phyloP scores from a whole-genome alignment of 2,888 invertebrate genomes.

The Quadroppia sp. region DNA sequence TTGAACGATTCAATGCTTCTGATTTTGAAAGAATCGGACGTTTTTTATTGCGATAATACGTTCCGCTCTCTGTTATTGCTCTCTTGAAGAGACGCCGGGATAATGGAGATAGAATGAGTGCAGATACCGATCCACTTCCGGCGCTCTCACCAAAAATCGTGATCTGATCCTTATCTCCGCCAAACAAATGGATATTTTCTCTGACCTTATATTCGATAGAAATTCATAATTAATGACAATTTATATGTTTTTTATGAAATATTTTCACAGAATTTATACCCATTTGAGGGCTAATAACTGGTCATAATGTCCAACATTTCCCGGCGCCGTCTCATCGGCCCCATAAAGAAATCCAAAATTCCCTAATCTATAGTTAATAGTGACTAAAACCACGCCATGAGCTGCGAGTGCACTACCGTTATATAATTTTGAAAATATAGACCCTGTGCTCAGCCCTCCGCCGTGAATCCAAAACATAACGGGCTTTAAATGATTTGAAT shows the following conservation, averaged over 20 bases:
- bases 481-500: slow-evolving; percentile 39
- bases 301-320: neutral
- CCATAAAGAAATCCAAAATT: neutral
- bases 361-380: neutral
- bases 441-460: neutral
- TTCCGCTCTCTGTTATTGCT: neutral
- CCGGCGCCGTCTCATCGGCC: neutral
- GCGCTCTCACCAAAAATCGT: no score
- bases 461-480: slow-evolving; percentile 45
- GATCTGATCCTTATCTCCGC: no score
- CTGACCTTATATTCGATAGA: no score
- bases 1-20: neutral
- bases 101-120: no score
- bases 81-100: slow-evolving; percentile 8
- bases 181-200: no score
- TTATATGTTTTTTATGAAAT: no score
- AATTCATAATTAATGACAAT: no score
- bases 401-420: neutral
- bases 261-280: neutral
- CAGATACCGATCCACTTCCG: no score
- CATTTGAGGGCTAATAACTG: neutral
- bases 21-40: neutral
- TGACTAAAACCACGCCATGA: slow-evolving; percentile 9
- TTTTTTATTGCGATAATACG: neutral
- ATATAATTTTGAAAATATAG: neutral